Evolutionary conservation across 2,113 vertebrate genomes (phyloP), one percentile per base, ranked within the genome.

Genomic region (Rhabdornis inornatus): DNA sequence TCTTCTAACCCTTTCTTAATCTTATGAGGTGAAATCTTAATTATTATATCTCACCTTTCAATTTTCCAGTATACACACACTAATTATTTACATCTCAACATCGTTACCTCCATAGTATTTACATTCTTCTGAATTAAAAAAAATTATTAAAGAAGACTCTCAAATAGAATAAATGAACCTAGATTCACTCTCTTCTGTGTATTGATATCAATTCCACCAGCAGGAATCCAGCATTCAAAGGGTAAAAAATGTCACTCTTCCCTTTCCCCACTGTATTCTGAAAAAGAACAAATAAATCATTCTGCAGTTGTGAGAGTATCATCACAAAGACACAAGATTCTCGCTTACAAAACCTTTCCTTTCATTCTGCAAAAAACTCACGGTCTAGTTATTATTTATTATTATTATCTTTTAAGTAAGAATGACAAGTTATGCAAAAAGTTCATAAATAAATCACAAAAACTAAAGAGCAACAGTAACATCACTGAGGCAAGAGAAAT

Each of bases 281-380:
- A 94, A 80, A 45, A n/a, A 90, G 82, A 83, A 89, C n/a, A 86
- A 90, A 95, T 59, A 95, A 96, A 95, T 56, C 39, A n/a, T 74
- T 74, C 66, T 70, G 30, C 24, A 82, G 68, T 87, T 55, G 13
- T 44, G 92, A 92, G 42, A 56, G 17, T 45, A 71, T 79, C 30
- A 87, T 82, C 59, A 87, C 74, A 95, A 89, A 90, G 86, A n/a
- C 89, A 87, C 76, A 40, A 40, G 39, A 40, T 92, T 87, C 92
- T 92, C 6, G 40, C 44, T 74, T 42, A 50, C 59, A 84, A 78
- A 96, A 83, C 8, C 28, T 89, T 57, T 52, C 30, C 11, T 71
- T 95, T 81, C 40, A 55, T 78, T 89, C 75, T 42, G 60, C 15
- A 19, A 84, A 63, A 90, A 63, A 61, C 9, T 66, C 79, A 65